phyloP scores from a whole-genome alignment of 2,113 vertebrate genomes.

The Shinisaurus crocodilurus region DNA sequence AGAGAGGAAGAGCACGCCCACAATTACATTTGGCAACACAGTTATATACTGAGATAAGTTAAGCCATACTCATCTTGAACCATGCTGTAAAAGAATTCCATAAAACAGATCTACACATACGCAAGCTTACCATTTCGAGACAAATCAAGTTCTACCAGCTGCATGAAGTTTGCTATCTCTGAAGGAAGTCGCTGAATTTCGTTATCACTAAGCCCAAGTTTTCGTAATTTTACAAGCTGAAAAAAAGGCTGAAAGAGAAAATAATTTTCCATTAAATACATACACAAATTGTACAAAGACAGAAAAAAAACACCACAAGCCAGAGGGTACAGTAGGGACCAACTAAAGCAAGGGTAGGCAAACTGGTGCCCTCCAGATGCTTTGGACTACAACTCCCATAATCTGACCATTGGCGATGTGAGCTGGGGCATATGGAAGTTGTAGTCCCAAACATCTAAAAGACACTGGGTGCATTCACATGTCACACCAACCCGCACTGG shows the following conservation, averaged over 20 bases:
- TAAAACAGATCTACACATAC: conserved; percentile 20
- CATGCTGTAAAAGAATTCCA: not conserved
- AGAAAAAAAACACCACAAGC: not conserved
- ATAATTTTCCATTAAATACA: conserved; percentile 35
- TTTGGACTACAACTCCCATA: too few relatives aligned
- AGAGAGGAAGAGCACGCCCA: not conserved
- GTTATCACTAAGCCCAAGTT: conserved; percentile 97
- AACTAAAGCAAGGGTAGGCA: not conserved
- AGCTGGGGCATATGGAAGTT: too few relatives aligned
- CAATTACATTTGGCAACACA: not conserved
- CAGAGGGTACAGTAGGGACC: not conserved
- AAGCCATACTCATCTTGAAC: not conserved
- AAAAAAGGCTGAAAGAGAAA: conserved; percentile 92
- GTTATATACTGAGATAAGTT: not conserved
- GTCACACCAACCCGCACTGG: too few relatives aligned
- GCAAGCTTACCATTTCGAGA: conserved; percentile 92
- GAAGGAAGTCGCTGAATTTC: conserved; percentile 95
- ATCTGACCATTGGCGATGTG: too few relatives aligned
- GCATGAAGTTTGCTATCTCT: conserved; percentile 98
- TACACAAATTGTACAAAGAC: not conserved
- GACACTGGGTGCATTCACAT: too few relatives aligned
- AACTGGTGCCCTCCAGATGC: too few relatives aligned
- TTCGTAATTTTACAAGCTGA: conserved; percentile 94
- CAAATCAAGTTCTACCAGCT: conserved; percentile 95
- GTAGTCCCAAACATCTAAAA: too few relatives aligned